These are phyloP conservation scores for Xiphophorus birchmanni DNA, from an alignment of 2,797 vertebrate genomes.

Conservation along the genomic window DNA sequence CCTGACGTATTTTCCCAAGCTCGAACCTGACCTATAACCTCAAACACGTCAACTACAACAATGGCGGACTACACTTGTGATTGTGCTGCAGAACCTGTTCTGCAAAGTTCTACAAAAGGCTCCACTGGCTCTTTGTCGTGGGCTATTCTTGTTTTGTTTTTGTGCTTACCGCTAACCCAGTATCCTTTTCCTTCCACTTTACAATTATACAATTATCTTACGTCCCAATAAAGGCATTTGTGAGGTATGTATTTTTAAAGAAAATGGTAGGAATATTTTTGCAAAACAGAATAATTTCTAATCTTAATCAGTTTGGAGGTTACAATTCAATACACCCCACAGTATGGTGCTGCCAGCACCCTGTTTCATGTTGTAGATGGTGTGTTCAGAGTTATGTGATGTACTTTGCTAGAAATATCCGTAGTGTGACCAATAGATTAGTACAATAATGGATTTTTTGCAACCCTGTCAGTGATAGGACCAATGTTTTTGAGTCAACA, in stretches of 20 bases:
- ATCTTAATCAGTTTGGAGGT: not conserved
- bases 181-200: not conserved
- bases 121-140: not conserved
- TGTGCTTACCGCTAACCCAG: not conserved
- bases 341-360: not conserved
- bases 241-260: not conserved
- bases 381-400: not conserved
- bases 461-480: not conserved
- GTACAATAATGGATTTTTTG: not conserved
- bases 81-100: not conserved
- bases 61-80: not conserved
- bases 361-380: not conserved
- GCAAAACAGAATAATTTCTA: not conserved
- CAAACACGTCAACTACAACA: too few relatives aligned
- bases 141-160: not conserved
- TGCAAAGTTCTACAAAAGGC: not conserved
- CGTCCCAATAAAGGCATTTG: not conserved
- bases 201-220: not conserved
- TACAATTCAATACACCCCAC: not conserved
- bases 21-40: too few relatives aligned
- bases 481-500: not conserved
- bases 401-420: not conserved
- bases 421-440: not conserved
- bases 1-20: too few relatives aligned
- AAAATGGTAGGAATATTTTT: not conserved